Conservation (phyloP, 2,113 vertebrate genomes). For the Hyperopisus bebe region DNA sequence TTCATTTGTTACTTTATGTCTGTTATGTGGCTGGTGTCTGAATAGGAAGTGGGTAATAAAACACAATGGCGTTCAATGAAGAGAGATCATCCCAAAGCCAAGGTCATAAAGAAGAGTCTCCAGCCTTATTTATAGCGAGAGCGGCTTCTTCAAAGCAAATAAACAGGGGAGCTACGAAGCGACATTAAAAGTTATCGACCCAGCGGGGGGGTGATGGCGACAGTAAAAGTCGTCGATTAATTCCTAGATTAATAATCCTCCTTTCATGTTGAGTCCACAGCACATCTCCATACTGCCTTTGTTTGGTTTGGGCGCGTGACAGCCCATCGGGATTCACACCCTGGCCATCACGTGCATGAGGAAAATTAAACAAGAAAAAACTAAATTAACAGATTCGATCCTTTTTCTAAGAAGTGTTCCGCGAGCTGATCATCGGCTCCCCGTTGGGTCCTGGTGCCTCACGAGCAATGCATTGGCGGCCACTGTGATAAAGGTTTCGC, state of each 20-base stretch:
- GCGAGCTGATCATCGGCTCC: not conserved
- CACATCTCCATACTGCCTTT: not conserved
- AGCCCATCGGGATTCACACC: not conserved
- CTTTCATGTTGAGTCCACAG: not conserved
- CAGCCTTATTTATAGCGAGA: not conserved
- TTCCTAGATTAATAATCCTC: not conserved
- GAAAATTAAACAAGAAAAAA: not conserved
- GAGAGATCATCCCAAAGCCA: slow-evolving; percentile 21
- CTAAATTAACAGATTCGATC: not conserved
- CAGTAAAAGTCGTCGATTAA: not conserved
- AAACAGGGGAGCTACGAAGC: not conserved
- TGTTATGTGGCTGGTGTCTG: slow-evolving; percentile 29
- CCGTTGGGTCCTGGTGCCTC: not conserved
- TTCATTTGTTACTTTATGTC: slow-evolving; percentile 49
- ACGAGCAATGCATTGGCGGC: not conserved
- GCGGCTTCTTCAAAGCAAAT: not conserved
- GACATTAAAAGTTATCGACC: not conserved
- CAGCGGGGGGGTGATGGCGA: not conserved
- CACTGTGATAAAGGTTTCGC: not conserved
- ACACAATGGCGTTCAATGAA: slow-evolving; percentile 45
- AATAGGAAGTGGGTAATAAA: slow-evolving; percentile 46
- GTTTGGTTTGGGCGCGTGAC: not conserved
- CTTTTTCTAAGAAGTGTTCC: not conserved
- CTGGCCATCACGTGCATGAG: not conserved
- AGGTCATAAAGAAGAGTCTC: slow-evolving; percentile 20